Evolutionary conservation across 1,140 invertebrate species (phyloP), one percentile per base, ranked within the genome.

Genomic region (Bursaphelenchus mucronatus): DNA sequence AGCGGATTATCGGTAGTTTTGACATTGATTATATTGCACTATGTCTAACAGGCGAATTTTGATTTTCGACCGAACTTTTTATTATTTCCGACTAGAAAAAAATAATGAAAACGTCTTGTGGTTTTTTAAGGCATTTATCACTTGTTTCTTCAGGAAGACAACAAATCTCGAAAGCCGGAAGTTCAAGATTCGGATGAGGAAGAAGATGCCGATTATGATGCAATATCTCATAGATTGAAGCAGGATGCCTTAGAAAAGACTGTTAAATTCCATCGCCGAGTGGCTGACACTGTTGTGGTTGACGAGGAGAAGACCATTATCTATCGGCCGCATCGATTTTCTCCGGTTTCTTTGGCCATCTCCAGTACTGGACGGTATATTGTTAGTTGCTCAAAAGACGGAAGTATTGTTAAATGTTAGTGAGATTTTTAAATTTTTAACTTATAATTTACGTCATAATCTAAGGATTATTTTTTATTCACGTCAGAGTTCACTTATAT

Each of bases 321-420:
- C 39, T 73, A 71, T 50, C 70, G 70, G n/a, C 63, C 69, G 11
- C 70, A 71, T 51, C 62, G 65, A 19, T 61, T 74, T 55, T 61
- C 70, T 17, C 70, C 70, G 7, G 57, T 71, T 46, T 73, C 41
- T 41, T 39, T 71, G 43, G 71, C 68, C 15, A 44, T 71, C 40
- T 74, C 70, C 6, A 55, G 57, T n/a, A 49, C 39, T 49, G 52
- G 59, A 0, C 43, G 62, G 15, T 62, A 65, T 61, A 41, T 75
- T 43, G 64, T 75, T 21, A 75, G 72, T 49, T 72, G 70, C 44
- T 69, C 65, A 40, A 72, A 72, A 50, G 70, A 72, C 17, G 66
- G 71, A 1, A 59, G 71, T 8, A 58, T 72, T 51, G 58, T 74
- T 21, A 72, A 72, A 61, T 72, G 70, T 74, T 46, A 19, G 71